phyloP scores from a whole-genome alignment of 2,888 invertebrate genomes.

The Tolmerus cingulatus region DNA sequence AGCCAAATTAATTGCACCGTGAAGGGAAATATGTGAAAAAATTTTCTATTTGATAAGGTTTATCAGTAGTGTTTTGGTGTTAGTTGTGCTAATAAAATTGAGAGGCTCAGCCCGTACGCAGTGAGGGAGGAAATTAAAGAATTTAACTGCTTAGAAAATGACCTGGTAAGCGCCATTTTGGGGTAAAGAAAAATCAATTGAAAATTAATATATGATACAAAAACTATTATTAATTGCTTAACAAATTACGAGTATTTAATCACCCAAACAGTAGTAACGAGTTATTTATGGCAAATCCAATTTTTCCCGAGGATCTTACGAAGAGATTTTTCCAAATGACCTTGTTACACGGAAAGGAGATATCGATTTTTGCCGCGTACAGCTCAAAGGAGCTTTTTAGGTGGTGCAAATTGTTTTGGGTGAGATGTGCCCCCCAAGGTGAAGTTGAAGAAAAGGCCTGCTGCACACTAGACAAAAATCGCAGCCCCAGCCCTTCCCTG shows the following conservation, averaged over 20 bases:
- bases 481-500: not conserved
- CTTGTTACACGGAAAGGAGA: conserved; percentile 60
- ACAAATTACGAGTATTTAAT: not conserved
- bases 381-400: conserved; percentile 4
- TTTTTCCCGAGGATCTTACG: conserved; percentile 54
- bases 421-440: conserved; percentile 1
- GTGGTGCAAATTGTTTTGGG: not conserved
- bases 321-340: conserved; percentile 64
- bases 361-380: conserved; percentile 49
- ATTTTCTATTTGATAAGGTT: not conserved
- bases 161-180: conserved; percentile 54
- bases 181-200: conserved; percentile 40
- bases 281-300: not conserved
- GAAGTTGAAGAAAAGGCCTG: conserved; percentile 1
- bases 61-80: conserved; percentile 20
- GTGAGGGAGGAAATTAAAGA: conserved; percentile 27
- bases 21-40: conserved; percentile 13
- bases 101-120: not conserved
- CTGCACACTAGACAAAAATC: not conserved
- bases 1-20: not conserved
- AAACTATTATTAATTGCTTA: not conserved
- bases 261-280: not conserved
- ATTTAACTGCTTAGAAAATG: conserved; percentile 48
- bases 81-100: not conserved
- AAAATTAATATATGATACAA: not conserved